phyloP scores from a whole-genome alignment of 2,113 vertebrate genomes.

The Tursiops truncatus region DNA sequence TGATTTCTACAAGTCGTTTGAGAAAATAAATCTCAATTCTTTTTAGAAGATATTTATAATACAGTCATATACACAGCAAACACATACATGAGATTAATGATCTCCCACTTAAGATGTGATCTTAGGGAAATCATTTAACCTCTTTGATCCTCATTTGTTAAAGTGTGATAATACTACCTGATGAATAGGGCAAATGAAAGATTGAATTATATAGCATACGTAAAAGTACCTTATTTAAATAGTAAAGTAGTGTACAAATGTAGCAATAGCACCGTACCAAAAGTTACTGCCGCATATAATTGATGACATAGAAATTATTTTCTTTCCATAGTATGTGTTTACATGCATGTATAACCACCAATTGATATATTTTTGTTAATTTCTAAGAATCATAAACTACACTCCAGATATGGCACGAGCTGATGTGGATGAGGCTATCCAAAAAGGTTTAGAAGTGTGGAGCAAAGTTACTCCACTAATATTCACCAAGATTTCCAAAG shows the following conservation, averaged over 20 bases:
- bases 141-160: background rate
- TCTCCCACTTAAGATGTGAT: background rate
- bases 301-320: background rate
- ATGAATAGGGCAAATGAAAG: background rate
- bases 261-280: background rate
- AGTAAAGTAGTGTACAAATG: background rate
- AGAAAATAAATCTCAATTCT: background rate
- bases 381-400: slow-evolving; percentile 83
- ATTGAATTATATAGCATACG: background rate
- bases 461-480: slow-evolving; percentile 82
- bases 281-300: background rate
- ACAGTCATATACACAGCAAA: background rate
- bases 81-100: background rate
- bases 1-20: background rate
- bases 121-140: background rate
- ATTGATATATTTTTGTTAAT: slow-evolving; percentile 3
- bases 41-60: background rate
- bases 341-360: background rate
- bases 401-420: slow-evolving; percentile 84
- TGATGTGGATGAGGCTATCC: slow-evolving; percentile 83
- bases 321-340: background rate
- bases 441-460: slow-evolving; percentile 83
- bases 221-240: background rate
- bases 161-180: background rate
- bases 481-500: slow-evolving; percentile 80